Conservation (phyloP, 2,888 invertebrate genomes). For the Altica lythri region DNA sequence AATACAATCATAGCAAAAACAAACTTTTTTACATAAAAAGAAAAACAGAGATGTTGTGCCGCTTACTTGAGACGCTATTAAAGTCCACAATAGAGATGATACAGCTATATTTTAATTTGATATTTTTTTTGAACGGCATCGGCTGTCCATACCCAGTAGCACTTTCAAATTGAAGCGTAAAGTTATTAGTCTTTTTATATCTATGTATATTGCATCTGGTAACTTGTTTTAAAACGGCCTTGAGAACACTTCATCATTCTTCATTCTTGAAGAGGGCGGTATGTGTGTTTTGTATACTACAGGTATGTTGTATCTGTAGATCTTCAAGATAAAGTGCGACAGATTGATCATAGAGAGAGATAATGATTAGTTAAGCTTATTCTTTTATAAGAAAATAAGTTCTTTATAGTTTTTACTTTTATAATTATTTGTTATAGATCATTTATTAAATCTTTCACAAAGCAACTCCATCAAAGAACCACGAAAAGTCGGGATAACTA, state of each 20-base stretch:
- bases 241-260: constrained; percentile 12
- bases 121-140: constrained; percentile 46
- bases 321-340: too few relatives aligned
- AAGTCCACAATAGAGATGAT: constrained; percentile 46
- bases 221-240: constrained; percentile 26
- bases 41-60: constrained; percentile 23
- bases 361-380: too few relatives aligned
- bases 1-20: too few relatives aligned
- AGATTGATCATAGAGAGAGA: too few relatives aligned
- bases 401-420: too few relatives aligned
- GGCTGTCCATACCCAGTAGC: constrained; percentile 51
- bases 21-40: constrained; percentile 14
- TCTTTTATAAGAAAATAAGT: too few relatives aligned
- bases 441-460: too few relatives aligned
- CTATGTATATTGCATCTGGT: constrained; percentile 42
- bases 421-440: too few relatives aligned
- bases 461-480: too few relatives aligned
- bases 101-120: constrained; percentile 55
- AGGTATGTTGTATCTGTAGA: too few relatives aligned
- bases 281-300: too few relatives aligned
- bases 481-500: too few relatives aligned
- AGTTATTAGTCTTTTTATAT: constrained; percentile 50
- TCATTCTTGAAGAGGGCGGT: constrained; percentile 13
- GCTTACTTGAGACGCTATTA: constrained; percentile 18
- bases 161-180: constrained; percentile 55